These are phyloP conservation scores for Sitophilus oryzae DNA, from an alignment of 1,140 invertebrate genomes.

Conservation along the genomic window DNA sequence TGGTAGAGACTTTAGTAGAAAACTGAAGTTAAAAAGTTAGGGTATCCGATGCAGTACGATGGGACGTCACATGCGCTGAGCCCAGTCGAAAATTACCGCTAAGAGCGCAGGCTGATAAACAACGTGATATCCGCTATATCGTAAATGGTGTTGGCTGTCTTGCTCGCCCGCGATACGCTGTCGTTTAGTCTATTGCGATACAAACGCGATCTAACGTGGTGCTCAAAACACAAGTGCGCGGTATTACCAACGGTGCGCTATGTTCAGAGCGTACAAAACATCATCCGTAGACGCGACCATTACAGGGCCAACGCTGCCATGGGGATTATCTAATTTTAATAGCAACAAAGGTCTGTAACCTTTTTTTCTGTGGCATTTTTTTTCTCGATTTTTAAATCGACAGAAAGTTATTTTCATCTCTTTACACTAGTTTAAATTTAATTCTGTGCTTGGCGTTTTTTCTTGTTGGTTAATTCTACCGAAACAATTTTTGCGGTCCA, in stretches of 20 bases:
- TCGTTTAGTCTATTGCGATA: constrained; percentile 22
- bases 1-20: too few relatives aligned
- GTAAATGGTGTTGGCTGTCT: constrained; percentile 14
- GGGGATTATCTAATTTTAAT: constrained; percentile 33
- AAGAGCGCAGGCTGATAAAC: constrained; percentile 17
- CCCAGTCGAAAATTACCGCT: constrained; percentile 4
- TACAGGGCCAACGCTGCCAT: constrained; percentile 28
- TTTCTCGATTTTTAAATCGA: too few relatives aligned
- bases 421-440: neutral
- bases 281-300: constrained; percentile 34
- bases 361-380: too few relatives aligned
- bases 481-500: constrained; percentile 12
- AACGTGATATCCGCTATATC: constrained; percentile 25
- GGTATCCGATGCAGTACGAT: too few relatives aligned
- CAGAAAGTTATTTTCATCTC: too few relatives aligned
- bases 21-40: too few relatives aligned
- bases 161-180: too few relatives aligned
- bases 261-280: constrained; percentile 41
- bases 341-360: constrained; percentile 20
- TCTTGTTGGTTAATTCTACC: constrained; percentile 11
- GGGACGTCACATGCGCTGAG: constrained; percentile 21
- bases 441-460: constrained; percentile 1
- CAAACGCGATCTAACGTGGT: constrained; percentile 13
- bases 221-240: constrained; percentile 16
- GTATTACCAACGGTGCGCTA: constrained; percentile 26